phyloP scores from a whole-genome alignment of 2,888 invertebrate genomes.

The Dioctria linearis region DNA sequence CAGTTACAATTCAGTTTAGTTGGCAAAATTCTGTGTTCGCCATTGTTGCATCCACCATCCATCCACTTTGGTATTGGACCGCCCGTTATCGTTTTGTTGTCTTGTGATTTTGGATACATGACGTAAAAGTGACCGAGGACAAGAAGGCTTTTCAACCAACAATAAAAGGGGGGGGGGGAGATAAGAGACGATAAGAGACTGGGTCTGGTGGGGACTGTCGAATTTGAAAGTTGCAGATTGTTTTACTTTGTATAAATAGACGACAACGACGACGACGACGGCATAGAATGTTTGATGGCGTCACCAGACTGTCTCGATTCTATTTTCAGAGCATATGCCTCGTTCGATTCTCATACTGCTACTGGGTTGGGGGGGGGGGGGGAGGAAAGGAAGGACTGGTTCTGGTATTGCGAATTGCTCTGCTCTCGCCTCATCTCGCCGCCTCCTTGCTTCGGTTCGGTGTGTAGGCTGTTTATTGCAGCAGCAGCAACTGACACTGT shows the following conservation, averaged over 20 bases:
- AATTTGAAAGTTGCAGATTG: constrained; percentile 6
- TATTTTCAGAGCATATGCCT: constrained; percentile 48
- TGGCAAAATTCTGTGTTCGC: no score
- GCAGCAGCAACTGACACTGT: constrained; percentile 2
- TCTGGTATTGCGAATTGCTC: no score
- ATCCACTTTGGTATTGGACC: no score
- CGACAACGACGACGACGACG: background rate
- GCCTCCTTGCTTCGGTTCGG: background rate
- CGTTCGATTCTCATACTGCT: background rate
- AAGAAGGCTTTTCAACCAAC: background rate
- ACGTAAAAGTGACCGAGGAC: constrained; percentile 35
- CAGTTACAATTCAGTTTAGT: no score
- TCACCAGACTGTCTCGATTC: constrained; percentile 46
- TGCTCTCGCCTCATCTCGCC: no score
- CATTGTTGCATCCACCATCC: no score
- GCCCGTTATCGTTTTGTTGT: no score
- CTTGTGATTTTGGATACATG: background rate
- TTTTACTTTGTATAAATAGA: constrained; percentile 42
- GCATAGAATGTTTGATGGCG: constrained; percentile 44
- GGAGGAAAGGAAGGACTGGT: background rate
- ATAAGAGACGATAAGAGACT: no score
- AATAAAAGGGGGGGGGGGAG: no score
- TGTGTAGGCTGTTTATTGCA: constrained; percentile 20
- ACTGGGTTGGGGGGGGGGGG: background rate
- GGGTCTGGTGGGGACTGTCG: no score